Base-by-base conservation (phyloP, 2,888 invertebrate genomes). In the Timandra comae region DNA sequence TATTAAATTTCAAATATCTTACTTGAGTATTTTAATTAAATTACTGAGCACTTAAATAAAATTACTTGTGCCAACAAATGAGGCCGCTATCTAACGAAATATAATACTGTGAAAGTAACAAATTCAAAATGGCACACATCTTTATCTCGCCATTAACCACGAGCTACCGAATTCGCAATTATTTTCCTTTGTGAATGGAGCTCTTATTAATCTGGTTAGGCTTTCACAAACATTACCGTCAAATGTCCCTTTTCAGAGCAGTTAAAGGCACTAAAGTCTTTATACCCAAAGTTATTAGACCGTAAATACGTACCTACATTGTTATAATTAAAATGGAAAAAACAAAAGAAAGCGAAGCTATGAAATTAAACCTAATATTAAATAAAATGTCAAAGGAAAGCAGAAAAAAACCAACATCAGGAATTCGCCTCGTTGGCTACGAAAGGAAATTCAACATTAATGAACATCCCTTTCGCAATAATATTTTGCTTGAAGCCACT, bases 391-490 rank as follows among this genome's bases (percentile, higher is more conserved):
- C 53, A 58, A 58, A 58, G 47, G 35, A 40, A 52, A 19, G 27
- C n/a, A n/a, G n/a, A 30, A 37, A 49, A 57, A 52, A 41, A 43
- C 35, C 42, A 36, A 33, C 12, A 39, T 36, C 39, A 31, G 33
- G 31, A 50, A 39, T 43, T 53, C 49, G 53, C 45, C 40, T 52
- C 49, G 52, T 45, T 53, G 51, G 36, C 40, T 44, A 34, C 53
- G 44, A 56, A 65, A 61, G 52, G 52, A 49, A 59, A 58, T 56
- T 59, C 41, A 49, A 55, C 48, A 45, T 53, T 56, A 60, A 63
- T 51, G 50, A 57, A 56, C 51, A 50, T 52, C 50, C 46, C 51
- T 54, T 47, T 56, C 40, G 43, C 38, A 54, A 53, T 47, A 52
- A 41, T 41, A 51, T 53, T 52, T 46, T 35, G 43, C 35, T 45